Evolutionary conservation across 2,113 vertebrate species (phyloP).

Genomic region (Coryphaenoides rupestris): DNA sequence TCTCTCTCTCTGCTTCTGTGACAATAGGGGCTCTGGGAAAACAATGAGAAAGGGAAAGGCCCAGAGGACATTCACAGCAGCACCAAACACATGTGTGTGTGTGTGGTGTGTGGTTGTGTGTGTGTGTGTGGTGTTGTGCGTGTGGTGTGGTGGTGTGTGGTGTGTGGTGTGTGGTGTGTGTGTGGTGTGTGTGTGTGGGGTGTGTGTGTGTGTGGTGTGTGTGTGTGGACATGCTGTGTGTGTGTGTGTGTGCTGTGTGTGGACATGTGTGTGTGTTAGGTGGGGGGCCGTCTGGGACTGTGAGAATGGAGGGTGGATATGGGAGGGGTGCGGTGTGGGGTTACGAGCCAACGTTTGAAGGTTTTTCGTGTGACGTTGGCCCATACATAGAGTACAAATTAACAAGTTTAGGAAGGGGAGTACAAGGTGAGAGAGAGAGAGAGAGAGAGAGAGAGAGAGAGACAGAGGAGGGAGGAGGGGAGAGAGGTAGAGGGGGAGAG

Average conservation of each 20-base stretch:
- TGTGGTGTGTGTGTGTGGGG: no score
- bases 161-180: no score
- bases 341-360: not conserved
- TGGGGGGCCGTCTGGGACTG: constrained; percentile 37
- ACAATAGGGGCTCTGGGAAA: constrained; percentile 51
- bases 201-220: no score
- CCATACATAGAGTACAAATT: no score
- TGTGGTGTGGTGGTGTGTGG: no score
- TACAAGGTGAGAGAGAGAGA: no score
- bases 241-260: no score
- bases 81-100: no score
- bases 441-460: constrained; percentile 31
- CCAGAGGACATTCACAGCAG: not conserved
- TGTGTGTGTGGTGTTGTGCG: no score
- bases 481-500: constrained; percentile 2
- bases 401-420: no score
- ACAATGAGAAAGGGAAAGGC: constrained; percentile 54
- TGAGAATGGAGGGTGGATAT: constrained; percentile 26
- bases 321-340: not conserved
- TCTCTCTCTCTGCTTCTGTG: not conserved
- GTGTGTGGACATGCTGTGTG: no score
- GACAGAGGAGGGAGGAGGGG: constrained; percentile 2
- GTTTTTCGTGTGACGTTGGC: constrained; percentile 28
- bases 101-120: no score
- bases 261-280: not conserved